Conservation (phyloP, 2,888 invertebrate species). For the Pammene aurita region DNA sequence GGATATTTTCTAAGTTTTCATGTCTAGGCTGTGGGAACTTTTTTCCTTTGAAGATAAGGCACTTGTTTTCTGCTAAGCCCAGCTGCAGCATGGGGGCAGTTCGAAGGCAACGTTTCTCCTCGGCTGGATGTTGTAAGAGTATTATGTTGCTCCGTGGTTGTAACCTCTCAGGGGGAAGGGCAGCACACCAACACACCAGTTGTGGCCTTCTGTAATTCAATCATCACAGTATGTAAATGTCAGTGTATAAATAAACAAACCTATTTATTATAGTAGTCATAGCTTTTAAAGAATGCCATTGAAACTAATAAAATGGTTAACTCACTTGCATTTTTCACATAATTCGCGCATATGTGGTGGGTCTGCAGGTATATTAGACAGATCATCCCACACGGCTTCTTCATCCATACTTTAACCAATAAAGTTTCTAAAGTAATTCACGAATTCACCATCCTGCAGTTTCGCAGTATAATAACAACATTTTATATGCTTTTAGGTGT, state of each 20-base stretch:
- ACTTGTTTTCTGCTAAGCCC: slow-evolving; percentile 88
- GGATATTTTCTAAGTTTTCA: slow-evolving; percentile 85
- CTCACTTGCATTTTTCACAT: slow-evolving; percentile 89
- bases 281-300: too few species aligned
- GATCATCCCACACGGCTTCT: slow-evolving; percentile 86
- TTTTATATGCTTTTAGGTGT: neutral
- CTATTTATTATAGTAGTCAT: too few species aligned
- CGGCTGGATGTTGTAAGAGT: slow-evolving; percentile 96
- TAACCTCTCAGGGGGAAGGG: slow-evolving; percentile 88
- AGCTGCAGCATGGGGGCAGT: slow-evolving; percentile 95
- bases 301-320: slow-evolving; percentile 38
- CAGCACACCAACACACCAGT: slow-evolving; percentile 95
- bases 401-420: slow-evolving; percentile 60
- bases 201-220: slow-evolving; percentile 87
- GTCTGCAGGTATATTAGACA: slow-evolving; percentile 89
- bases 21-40: slow-evolving; percentile 89
- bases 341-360: slow-evolving; percentile 88
- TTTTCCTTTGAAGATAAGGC: slow-evolving; percentile 91
- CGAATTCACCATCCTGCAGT: neutral
- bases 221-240: slow-evolving; percentile 7
- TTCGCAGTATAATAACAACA: neutral
- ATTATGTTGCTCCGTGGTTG: slow-evolving; percentile 88
- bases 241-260: too few species aligned
- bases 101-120: slow-evolving; percentile 93
- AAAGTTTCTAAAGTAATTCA: neutral